Conservation (phyloP, 2,797 vertebrate species). For the Tarsius wallacei region DNA sequence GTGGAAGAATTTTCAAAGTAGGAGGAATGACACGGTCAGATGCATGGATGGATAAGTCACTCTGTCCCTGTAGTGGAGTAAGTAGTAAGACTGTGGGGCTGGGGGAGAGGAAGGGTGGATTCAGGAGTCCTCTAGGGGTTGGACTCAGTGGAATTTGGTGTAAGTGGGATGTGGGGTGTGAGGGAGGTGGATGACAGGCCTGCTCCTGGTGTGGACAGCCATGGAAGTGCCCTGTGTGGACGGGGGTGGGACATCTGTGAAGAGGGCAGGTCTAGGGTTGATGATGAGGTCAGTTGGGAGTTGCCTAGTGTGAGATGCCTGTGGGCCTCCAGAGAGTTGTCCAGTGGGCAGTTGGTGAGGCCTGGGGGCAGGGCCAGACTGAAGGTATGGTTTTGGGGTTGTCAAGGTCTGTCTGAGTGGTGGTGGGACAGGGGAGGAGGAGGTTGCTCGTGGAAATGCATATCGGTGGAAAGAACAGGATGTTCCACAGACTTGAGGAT, state of each 20-base stretch:
- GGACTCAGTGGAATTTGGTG: background rate
- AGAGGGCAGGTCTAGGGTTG: background rate
- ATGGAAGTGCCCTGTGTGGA: background rate
- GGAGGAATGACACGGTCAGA: background rate
- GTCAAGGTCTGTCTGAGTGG: background rate
- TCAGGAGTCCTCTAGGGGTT: background rate
- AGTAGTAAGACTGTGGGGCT: background rate
- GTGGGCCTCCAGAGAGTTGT: background rate
- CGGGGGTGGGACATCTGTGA: background rate
- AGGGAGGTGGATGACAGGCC: background rate
- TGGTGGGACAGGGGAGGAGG: background rate
- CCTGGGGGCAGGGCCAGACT: background rate
- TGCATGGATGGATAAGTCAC: accelerated
- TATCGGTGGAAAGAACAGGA: background rate
- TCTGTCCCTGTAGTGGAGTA: background rate
- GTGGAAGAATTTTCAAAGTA: background rate
- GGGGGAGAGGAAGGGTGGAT: background rate
- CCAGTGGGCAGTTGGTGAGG: background rate
- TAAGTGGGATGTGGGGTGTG: background rate
- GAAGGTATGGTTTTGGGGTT: background rate
- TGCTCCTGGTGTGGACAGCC: background rate
- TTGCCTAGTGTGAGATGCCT: background rate
- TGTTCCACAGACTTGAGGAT: background rate
- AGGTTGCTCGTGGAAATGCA: background rate
- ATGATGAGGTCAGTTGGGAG: background rate